These are phyloP conservation scores for Tetragnatha versicolor DNA, from an alignment of 1,140 invertebrate genomes.

Conservation along the genomic window DNA sequence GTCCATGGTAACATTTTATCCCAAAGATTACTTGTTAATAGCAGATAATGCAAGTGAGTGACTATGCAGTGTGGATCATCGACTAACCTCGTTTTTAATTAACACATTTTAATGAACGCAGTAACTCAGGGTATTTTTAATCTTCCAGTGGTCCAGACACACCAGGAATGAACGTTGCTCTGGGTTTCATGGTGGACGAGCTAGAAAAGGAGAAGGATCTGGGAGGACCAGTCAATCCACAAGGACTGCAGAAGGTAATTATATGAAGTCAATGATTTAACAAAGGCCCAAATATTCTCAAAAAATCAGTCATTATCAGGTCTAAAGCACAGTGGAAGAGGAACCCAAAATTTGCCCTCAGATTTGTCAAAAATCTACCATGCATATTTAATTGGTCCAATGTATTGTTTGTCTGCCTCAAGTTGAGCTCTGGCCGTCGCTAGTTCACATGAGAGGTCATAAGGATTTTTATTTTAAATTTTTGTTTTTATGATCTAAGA, in stretches of 20 bases:
- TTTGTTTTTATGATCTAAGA: too few species aligned
- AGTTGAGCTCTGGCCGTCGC: too few species aligned
- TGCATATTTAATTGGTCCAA: too few species aligned
- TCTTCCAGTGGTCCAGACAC: neutral
- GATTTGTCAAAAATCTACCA: too few species aligned
- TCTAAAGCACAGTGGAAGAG: too few species aligned
- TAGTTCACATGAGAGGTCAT: too few species aligned
- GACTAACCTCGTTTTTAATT: neutral
- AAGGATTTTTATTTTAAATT: too few species aligned
- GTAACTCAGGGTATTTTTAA: neutral
- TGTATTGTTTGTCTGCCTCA: too few species aligned
- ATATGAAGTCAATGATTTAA: too few species aligned
- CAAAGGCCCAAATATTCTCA: too few species aligned
- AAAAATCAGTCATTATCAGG: too few species aligned
- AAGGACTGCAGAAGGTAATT: slow-evolving; percentile 15
- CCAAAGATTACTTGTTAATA: neutral
- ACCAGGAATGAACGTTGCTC: neutral
- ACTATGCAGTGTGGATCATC: neutral
- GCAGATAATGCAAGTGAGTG: neutral
- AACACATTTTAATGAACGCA: neutral
- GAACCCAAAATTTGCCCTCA: too few species aligned
- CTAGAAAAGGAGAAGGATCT: slow-evolving; percentile 7
- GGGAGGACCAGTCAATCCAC: slow-evolving; percentile 11
- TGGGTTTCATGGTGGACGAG: slow-evolving; percentile 11
- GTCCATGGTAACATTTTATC: neutral